Percentiles rank a stretch among this genome's conserved stretches.
phyloP scores from a whole-genome alignment of 2,797 vertebrate species.

The Lacerta viridis region DNA sequence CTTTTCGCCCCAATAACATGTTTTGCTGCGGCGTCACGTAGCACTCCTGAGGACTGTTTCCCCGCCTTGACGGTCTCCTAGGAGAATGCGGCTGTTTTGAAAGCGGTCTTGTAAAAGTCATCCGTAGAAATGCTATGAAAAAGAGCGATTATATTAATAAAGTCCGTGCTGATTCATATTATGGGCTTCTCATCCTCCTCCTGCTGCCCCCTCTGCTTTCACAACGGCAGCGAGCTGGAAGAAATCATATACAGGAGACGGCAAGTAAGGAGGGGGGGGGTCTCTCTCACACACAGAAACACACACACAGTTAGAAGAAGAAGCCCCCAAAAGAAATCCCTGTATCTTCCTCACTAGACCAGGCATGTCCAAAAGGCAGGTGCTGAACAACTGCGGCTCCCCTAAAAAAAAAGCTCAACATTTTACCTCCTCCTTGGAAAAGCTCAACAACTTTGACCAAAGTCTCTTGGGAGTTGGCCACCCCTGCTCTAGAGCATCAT shows the following conservation, averaged over 20 bases:
- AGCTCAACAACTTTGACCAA: no score
- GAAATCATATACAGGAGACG: no score
- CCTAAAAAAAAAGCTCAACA: no score
- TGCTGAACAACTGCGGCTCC: no score
- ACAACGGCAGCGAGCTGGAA: neutral
- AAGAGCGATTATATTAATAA: conserved; percentile 25
- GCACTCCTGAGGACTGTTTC: no score
- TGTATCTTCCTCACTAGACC: neutral
- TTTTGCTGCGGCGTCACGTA: neutral
- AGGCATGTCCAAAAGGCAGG: no score
- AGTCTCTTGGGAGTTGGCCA: no score
- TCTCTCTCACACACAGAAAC: neutral
- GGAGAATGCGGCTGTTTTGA: neutral
- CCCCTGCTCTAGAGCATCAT: no score
- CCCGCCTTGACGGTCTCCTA: neutral
- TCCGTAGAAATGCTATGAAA: neutral
- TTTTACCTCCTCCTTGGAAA: no score
- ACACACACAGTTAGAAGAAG: no score
- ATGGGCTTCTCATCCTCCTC: neutral
- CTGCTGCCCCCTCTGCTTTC: neutral
- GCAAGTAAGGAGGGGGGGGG: neutral
- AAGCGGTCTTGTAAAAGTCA: neutral
- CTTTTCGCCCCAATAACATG: accelerated
- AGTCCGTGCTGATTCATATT: neutral
- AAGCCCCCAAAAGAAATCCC: no score